Evolutionary conservation across 2,888 invertebrate genomes (phyloP), one percentile per base, ranked within the genome.

Genomic region (Sclerodermus sp.): DNA sequence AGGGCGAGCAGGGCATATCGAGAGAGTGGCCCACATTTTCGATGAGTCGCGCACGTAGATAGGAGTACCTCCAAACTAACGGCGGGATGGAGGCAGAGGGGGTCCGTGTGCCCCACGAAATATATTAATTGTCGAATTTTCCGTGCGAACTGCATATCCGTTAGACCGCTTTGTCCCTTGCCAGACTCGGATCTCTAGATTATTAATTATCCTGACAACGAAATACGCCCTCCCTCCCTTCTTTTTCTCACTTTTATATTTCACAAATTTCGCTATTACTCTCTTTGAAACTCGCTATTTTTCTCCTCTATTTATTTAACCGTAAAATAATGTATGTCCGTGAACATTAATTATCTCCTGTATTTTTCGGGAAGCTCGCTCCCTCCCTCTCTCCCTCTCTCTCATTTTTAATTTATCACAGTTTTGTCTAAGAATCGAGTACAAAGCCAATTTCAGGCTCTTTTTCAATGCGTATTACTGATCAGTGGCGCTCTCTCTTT

Each of bases 61-160:
- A 12, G 34, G 6, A n/a, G 10, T 34, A 34, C 13, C 34, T 34
- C 16, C 17, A 16, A 44, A 5, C 4, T 5, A 12, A 12, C 42
- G 9, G 46, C 16, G 14, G 12, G 18, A 23, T 42, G 23, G 40
- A 30, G 37, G 38, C 37, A 41, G 45, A 36, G 46, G 38, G 18
- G 29, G 14, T 41, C 29, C 36, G 39, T 29, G 13, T 53, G 50
- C 57, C 59, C 58, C 53, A 50, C 57, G 57, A 64, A 67, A 71
- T 68, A 70, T 72, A 73, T 73, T 73, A 73, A 73, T 73, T 66
- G 71, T 62, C 73, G 61, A 70, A 70, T 71, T 71, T 71, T 67
- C 66, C 72, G 64, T 64, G 64, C 63, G 64, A 63, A 59, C 49
- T 63, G 63, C 63, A 64, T 59, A 63, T 63, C 60, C 66, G 62